Evolutionary conservation across 2,113 vertebrate genomes (phyloP).

Genomic region (Tachycineta bicolor): DNA sequence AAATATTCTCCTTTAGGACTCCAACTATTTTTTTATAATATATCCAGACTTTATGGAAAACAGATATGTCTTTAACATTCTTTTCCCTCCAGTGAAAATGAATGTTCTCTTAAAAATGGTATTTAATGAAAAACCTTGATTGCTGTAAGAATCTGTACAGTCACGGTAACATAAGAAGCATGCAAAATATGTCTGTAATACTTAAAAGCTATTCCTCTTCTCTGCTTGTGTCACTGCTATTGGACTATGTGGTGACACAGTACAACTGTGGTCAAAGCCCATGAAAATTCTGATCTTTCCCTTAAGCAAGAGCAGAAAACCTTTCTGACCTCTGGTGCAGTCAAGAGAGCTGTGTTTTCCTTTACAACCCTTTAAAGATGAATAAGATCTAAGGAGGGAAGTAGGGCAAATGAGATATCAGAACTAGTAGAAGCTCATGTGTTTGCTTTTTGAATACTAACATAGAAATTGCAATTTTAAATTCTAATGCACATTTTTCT

Average conservation of each 20-base stretch:
- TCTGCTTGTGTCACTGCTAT: background rate
- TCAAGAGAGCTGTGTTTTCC: background rate
- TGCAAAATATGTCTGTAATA: background rate
- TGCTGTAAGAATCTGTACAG: background rate
- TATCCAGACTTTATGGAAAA: background rate
- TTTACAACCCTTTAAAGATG: background rate
- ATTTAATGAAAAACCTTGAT: background rate
- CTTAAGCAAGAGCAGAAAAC: background rate
- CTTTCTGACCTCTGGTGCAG: background rate
- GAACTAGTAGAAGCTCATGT: background rate
- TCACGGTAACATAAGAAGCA: background rate
- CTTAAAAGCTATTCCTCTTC: background rate
- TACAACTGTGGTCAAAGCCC: background rate
- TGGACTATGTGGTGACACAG: background rate
- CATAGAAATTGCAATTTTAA: background rate
- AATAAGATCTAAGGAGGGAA: background rate
- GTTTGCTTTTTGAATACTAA: slow-evolving; percentile 20
- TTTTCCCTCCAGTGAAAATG: background rate
- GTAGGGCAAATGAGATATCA: rapidly evolving
- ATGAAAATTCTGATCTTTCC: background rate
- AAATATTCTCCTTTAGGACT: background rate
- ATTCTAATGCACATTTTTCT: background rate
- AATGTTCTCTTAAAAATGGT: background rate
- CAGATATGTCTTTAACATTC: background rate
- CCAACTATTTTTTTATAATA: background rate